phyloP scores from a whole-genome alignment of 2,888 invertebrate genomes.

The Anthoptus insignis region DNA sequence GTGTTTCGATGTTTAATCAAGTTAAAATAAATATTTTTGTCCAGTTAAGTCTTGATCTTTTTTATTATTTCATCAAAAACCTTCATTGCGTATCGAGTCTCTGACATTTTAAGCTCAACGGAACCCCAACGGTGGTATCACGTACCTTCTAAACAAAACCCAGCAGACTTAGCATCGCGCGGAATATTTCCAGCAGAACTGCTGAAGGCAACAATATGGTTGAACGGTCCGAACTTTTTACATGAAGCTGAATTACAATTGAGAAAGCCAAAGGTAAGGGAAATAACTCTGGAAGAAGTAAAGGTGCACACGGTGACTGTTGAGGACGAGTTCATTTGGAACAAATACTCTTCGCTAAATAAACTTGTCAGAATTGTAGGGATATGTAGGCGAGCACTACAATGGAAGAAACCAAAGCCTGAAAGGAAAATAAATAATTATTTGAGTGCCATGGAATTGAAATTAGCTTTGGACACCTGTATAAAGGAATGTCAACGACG shows the following conservation, averaged over 20 bases:
- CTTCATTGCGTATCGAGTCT: conserved; percentile 1
- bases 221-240: neutral
- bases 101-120: neutral
- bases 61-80: no score
- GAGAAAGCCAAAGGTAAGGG: neutral
- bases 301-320: neutral
- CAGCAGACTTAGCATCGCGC: conserved; percentile 1
- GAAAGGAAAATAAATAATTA: neutral
- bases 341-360: neutral
- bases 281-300: neutral
- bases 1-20: no score
- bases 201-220: neutral
- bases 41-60: no score
- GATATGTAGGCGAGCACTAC: neutral
- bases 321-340: neutral
- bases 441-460: neutral
- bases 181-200: neutral
- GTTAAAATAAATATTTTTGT: no score
- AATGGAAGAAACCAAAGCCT: neutral
- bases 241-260: neutral
- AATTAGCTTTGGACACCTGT: conserved; percentile 18
- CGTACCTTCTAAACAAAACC: conserved; percentile 1
- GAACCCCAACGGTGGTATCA: conserved; percentile 7
- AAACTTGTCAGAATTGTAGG: neutral
- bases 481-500: conserved; percentile 24